These are phyloP conservation scores for Helicoverpa zea DNA, from an alignment of 1,140 invertebrate species.

Conservation along the genomic window DNA sequence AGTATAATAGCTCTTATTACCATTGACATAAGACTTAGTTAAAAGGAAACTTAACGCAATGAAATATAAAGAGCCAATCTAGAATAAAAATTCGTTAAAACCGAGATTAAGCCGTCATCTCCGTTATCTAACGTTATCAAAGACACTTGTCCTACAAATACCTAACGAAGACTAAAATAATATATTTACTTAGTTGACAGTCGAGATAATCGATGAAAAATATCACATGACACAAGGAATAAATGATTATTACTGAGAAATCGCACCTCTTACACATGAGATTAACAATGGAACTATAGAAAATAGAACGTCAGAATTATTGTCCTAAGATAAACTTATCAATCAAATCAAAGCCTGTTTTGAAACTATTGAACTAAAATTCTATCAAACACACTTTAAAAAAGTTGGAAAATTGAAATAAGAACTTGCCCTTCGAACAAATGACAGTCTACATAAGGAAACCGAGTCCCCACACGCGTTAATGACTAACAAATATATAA, in stretches of 20 bases:
- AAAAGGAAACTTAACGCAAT: slow-evolving; percentile 33
- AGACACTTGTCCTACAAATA: slow-evolving; percentile 74
- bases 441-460: neutral
- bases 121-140: slow-evolving; percentile 80
- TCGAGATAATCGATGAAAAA: slow-evolving; percentile 67
- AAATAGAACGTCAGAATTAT: no score
- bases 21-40: slow-evolving; percentile 57
- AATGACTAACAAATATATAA: neutral
- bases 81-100: slow-evolving; percentile 83
- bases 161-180: slow-evolving; percentile 71
- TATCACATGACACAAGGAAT: slow-evolving; percentile 63
- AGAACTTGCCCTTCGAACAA: neutral
- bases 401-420: neutral
- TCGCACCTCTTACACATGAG: neutral
- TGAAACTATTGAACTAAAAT: no score
- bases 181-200: slow-evolving; percentile 78
- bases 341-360: no score
- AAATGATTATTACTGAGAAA: slow-evolving; percentile 46
- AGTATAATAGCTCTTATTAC: slow-evolving; percentile 65
- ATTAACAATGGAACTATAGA: neutral
- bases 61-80: slow-evolving; percentile 66
- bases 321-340: no score
- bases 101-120: slow-evolving; percentile 85
- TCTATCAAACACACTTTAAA: neutral
- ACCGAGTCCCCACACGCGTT: neutral